Evolutionary conservation across 2,888 invertebrate genomes (phyloP), one percentile per base, ranked within the genome.

Genomic region (Horisme vitalbata): DNA sequence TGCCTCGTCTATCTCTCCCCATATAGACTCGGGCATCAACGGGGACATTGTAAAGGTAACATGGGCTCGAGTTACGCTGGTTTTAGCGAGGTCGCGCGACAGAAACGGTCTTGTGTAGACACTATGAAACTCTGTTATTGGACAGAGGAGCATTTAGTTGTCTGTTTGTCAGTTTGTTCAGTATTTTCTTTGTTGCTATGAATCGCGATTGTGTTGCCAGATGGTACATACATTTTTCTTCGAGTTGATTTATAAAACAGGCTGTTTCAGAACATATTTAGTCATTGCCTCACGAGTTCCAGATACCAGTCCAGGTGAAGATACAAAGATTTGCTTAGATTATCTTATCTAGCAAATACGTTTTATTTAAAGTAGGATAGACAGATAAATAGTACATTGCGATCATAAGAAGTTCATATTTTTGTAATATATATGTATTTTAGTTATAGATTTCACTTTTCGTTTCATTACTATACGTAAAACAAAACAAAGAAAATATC

Each of bases 101-200:
- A 86, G 81, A 82, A 79, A 72, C 66, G 77, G 69, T 83, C 81
- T 83, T 83, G 79, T 84, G 71, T 73, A 73, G 75, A 75, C 75
- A 80, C 86, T 87, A 73, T 82, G 83, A 75, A 79, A 83, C 82
- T 77, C 83, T 87, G 85, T 85, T 85, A 79, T 80, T 74, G 79
- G 82, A 86, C 83, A 86, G 83, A 73, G 72, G 59, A 70, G 68
- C 80, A 79, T 84, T 85, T 75, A 83, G 75, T 67, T 65, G 69
- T 65, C 69, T 68, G 79, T 76, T 69, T 73, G 81, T 75, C 68
- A 63, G 78, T 73, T 62, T 70, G 73, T 71, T 81, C 74, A 72
- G 79, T 78, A 66, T 71, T 71, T 72, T 83, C 85, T 82, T 86
- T 85, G 85, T 88, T 79, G 79, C 78, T 76, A 74, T 86, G 83